phyloP scores from a whole-genome alignment of 1,140 invertebrate species.

The Calephelis nemesis region DNA sequence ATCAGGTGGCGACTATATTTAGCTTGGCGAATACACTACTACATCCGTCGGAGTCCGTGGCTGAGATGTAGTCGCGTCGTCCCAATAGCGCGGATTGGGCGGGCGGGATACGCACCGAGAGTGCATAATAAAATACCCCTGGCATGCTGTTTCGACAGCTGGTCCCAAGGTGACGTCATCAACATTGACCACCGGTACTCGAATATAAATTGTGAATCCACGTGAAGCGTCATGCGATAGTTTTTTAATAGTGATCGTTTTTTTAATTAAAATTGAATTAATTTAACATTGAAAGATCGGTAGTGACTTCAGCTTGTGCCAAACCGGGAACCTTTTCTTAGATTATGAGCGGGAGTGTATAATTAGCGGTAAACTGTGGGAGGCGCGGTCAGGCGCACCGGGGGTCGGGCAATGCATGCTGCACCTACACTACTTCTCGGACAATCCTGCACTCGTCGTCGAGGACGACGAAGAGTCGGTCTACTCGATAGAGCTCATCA shows the following conservation, averaged over 20 bases:
- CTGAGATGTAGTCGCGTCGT: conserved; percentile 39
- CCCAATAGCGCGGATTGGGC: conserved; percentile 38
- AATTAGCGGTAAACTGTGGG: conserved; percentile 69
- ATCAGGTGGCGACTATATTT: conserved; percentile 48
- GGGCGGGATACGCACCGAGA: conserved; percentile 19
- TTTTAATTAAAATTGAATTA: too few relatives aligned
- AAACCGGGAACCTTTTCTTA: neutral
- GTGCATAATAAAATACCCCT: neutral
- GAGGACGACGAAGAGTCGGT: conserved; percentile 81
- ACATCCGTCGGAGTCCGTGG: conserved; percentile 33
- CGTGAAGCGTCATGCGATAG: too few relatives aligned
- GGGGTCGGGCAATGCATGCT: conserved; percentile 80
- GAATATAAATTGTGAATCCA: too few relatives aligned
- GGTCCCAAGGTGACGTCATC: too few relatives aligned
- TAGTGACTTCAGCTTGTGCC: too few relatives aligned
- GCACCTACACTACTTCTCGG: conserved; percentile 89
- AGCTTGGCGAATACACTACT: conserved; percentile 39
- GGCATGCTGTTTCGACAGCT: conserved; percentile 37
- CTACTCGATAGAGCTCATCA: conserved; percentile 89
- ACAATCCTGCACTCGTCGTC: conserved; percentile 82
- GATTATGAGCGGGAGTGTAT: conserved; percentile 36
- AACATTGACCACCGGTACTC: too few relatives aligned
- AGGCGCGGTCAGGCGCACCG: conserved; percentile 59
- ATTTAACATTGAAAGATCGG: too few relatives aligned
- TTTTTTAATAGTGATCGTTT: too few relatives aligned